Evolutionary conservation across 2,113 vertebrate genomes (phyloP).

Genomic region (Pampusana beccarii): DNA sequence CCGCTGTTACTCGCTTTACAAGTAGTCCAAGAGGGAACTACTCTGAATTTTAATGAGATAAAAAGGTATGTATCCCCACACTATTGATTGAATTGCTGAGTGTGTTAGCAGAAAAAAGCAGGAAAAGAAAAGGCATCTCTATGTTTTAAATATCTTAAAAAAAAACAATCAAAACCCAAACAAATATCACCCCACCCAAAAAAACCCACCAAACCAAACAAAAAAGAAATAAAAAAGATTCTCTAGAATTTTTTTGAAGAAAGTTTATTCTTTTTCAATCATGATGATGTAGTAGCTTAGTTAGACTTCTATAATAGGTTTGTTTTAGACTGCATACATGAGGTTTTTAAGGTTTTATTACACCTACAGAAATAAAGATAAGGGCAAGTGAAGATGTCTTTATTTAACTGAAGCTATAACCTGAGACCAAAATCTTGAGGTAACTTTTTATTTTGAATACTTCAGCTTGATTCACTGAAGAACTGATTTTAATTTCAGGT

Average conservation of each 20-base stretch:
- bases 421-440: neutral
- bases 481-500: neutral
- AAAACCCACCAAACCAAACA: too few relatives aligned
- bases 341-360: neutral
- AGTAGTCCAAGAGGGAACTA: neutral
- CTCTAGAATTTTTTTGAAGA: neutral
- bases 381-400: neutral
- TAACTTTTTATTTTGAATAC: neutral
- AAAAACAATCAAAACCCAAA: too few relatives aligned
- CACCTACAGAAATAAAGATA: neutral
- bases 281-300: neutral
- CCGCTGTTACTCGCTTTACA: neutral
- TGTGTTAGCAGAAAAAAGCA: neutral
- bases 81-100: neutral
- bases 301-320: neutral
- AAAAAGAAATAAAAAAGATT: too few relatives aligned
- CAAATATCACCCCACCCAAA: too few relatives aligned
- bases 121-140: neutral
- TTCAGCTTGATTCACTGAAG: neutral
- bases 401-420: neutral
- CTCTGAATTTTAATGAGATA: neutral
- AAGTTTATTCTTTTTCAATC: fast-evolving
- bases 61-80: neutral
- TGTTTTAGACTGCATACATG: neutral
- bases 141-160: neutral